Evolutionary conservation across 2,888 invertebrate genomes (phyloP), one percentile per base, ranked within the genome.

Genomic region (Crepidodera aurea): DNA sequence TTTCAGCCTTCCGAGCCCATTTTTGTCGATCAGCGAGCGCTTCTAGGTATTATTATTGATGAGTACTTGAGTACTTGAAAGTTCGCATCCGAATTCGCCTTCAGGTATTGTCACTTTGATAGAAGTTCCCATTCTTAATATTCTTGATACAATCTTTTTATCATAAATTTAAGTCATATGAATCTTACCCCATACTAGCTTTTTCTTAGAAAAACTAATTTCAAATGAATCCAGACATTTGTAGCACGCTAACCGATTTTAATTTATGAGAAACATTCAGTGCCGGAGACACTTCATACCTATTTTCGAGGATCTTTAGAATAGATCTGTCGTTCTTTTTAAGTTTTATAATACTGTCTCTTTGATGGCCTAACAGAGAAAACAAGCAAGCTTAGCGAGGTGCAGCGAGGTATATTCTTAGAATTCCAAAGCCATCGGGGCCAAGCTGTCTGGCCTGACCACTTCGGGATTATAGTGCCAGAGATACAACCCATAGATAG

Each of bases 371-470:
- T 48, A 48, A 15, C 48, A 27, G 15, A 7, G 29, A 16, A 19
- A 42, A 42, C n/a, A 15, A 48, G 48, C 27, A 29, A 48, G 27
- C 48, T 27, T 5, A 12, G 48, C 7, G 27, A 48, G 27, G 22
- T n/a, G 12, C 42, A 25, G 12, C 25, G 16, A 50, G 48, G 57
- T 48, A 48, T 57, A 57, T 57, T 57, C 57, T 50, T 48, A 48
- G 57, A 57, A 57, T n/a, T 46, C 7, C 48, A 15, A 48, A 46
- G n/a, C 37, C 56, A 57, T 57, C 27, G 57, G 57, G 57, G 57
- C 57, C 57, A 57, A 57, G 57, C 57, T 57, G 57, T 57, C 57
- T 57, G 27, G 48, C 32, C 34, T 51, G 51, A 51, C 34, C 51
- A 34, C 34, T 34, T 51, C 51, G 34, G 29, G 27, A 6, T 48